phyloP scores from a whole-genome alignment of 2,113 vertebrate species.

The Burhinus oedicnemus region DNA sequence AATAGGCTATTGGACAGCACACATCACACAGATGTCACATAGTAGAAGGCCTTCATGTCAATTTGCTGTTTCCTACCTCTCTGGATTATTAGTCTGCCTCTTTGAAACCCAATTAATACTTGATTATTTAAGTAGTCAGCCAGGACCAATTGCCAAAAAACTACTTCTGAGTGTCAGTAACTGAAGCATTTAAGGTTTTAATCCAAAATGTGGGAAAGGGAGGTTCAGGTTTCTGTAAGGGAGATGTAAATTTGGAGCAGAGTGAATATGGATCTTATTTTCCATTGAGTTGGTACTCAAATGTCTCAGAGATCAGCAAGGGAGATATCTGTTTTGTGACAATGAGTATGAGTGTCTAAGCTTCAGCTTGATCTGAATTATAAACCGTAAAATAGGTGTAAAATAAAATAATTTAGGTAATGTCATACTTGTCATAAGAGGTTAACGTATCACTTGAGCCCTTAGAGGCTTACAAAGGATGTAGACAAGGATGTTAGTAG shows the following conservation, averaged over 20 bases:
- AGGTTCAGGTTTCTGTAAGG: not conserved
- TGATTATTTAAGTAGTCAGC: not conserved
- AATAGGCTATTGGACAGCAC: not conserved
- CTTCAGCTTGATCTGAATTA: not conserved
- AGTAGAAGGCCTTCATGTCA: not conserved
- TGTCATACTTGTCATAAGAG: not conserved
- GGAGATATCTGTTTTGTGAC: not conserved
- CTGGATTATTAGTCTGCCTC: not conserved
- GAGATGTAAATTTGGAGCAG: not conserved
- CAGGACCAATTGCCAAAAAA: not conserved
- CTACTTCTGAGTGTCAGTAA: not conserved
- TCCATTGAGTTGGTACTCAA: not conserved
- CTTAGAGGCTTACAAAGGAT: not conserved
- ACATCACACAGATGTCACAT: not conserved
- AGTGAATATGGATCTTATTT: not conserved
- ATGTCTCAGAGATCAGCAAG: not conserved
- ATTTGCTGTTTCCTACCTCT: not conserved
- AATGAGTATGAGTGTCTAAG: not conserved
- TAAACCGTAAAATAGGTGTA: not conserved
- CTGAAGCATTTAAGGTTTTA: not conserved
- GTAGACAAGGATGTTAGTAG: not conserved
- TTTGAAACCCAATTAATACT: not conserved
- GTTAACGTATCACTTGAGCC: not conserved
- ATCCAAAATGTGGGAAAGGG: not conserved
- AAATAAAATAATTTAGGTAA: not conserved